Conservation (phyloP, 2,113 vertebrate genomes). For the Chauna torquata region DNA sequence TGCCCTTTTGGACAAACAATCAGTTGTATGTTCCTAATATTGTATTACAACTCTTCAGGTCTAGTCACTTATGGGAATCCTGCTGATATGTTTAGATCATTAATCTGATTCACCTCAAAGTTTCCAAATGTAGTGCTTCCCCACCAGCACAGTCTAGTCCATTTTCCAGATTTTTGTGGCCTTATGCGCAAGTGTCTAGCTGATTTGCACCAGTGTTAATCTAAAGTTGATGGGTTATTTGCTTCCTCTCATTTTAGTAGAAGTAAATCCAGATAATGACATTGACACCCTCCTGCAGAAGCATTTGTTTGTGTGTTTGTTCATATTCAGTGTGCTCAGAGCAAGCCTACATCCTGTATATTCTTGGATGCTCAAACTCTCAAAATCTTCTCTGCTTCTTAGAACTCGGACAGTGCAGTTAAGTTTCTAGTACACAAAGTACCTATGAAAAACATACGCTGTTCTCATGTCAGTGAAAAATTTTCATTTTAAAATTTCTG, state of each 20-base stretch:
- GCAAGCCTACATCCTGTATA: neutral
- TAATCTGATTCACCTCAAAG: neutral
- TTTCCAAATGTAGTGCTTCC: neutral
- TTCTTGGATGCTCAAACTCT: neutral
- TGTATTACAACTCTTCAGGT: neutral
- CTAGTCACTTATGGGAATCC: neutral
- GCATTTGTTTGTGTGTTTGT: neutral
- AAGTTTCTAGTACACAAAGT: neutral
- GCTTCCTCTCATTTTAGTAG: neutral
- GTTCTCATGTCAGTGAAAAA: neutral
- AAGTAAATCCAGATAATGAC: neutral
- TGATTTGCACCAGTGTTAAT: neutral
- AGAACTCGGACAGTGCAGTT: neutral
- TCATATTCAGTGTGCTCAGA: neutral
- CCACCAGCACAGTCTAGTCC: neutral
- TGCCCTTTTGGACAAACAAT: neutral
- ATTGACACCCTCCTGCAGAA: neutral
- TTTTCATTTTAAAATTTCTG: neutral
- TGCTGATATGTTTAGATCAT: neutral
- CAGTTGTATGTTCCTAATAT: neutral
- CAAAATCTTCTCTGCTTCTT: neutral
- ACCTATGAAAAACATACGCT: neutral
- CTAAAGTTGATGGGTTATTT: neutral
- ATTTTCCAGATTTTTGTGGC: neutral
- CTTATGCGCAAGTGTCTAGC: neutral